Evolutionary conservation across 2,113 vertebrate genomes (phyloP), one percentile per base, ranked within the genome.

Genomic region (Macheiramphus alcinus): DNA sequence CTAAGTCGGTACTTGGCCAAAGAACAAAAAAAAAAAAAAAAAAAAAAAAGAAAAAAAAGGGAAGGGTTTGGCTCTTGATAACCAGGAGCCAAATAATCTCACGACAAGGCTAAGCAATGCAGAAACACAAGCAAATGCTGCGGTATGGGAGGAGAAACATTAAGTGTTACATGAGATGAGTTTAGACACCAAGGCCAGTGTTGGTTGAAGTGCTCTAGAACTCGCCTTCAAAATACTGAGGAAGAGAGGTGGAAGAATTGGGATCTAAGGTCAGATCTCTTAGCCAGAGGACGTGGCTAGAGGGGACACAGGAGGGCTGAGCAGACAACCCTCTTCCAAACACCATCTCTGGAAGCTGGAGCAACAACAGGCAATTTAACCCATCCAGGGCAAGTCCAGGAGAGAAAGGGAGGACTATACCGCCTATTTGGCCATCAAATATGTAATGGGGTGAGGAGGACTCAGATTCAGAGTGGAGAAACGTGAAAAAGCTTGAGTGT

Each of bases 41-140:
- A 3, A 3, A 2, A 4, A 4, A 6, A 73, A 11, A 3, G 13
- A 6, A 21, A 17, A 7, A 3, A 6, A n/a, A 43, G 31, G 2
- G 27, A n/a, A 3, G 2, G 17, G 3, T 56, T 82, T 22, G 16
- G n/a, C 7, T 78, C 34, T 38, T 52, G 23, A 48, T 88, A 76
- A 29, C 6, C 80, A 40, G 17, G 6, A 94, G 20, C 3, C 20
- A 83, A 80, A 86, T 32, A 58, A 50, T 14, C 19, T 52, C 20
- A 34, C 7, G 40, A 13, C 34, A 48, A 62, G 38, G 56, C 22
- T 75, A 23, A 86, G 42, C 19, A 72, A 52, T 29, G n/a, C 19
- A 87, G 72, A 26, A 50, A 65, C 10, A 58, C 40, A 58, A 26
- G 18, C 15, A 43, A 75, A 47, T 27, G 36, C 7, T 16, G 4